These are phyloP conservation scores for Galerucella pusilla DNA, from an alignment of 2,888 invertebrate genomes.

Conservation along the genomic window DNA sequence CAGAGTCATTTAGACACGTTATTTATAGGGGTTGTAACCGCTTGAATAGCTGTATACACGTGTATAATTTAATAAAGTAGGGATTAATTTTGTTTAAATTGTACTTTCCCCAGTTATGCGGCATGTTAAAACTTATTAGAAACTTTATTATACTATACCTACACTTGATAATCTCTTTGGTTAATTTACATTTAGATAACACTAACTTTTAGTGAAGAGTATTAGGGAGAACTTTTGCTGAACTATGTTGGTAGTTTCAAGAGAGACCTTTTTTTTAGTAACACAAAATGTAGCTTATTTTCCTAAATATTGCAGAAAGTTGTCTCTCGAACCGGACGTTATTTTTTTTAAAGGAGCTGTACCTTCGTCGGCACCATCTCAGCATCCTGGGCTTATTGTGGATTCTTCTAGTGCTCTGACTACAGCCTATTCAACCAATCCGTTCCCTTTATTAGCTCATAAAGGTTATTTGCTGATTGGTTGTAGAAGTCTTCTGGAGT, in stretches of 20 bases:
- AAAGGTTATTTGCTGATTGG: too few relatives aligned
- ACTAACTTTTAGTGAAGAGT: not conserved
- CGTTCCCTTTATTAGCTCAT: too few relatives aligned
- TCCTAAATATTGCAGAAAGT: too few relatives aligned
- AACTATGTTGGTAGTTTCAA: not conserved
- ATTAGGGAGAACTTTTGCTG: not conserved
- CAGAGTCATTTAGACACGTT: not conserved
- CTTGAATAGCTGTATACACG: not conserved
- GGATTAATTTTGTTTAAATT: slow-evolving; percentile 4
- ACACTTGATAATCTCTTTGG: not conserved
- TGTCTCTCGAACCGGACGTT: too few relatives aligned
- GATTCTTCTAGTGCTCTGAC: too few relatives aligned
- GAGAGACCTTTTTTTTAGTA: too few relatives aligned
- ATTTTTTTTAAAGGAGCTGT: too few relatives aligned
- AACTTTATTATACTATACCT: not conserved
- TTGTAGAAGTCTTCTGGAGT: too few relatives aligned
- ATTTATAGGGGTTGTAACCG: not conserved
- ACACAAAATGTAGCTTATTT: too few relatives aligned
- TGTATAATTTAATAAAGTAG: slow-evolving; percentile 7
- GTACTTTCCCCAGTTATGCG: not conserved
- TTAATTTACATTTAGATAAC: not conserved
- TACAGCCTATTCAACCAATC: too few relatives aligned
- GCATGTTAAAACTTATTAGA: not conserved
- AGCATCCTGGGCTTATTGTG: too few relatives aligned
- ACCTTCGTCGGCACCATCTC: too few relatives aligned